phyloP scores from a whole-genome alignment of 2,888 invertebrate genomes.

The Phengaris arion region DNA sequence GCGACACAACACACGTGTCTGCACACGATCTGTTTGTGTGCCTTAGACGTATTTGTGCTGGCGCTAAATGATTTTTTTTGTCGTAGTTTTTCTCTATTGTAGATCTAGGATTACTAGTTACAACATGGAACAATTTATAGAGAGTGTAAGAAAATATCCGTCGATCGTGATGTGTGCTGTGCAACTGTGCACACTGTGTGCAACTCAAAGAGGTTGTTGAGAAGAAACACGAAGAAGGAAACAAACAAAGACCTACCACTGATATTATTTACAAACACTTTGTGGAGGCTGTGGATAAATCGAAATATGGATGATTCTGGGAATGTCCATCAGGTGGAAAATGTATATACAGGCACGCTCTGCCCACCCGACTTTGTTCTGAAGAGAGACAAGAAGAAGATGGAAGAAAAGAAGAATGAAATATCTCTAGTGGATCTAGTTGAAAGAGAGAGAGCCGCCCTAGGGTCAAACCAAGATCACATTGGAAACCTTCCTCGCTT shows the following conservation, averaged over 20 bases:
- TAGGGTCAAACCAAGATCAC: slow-evolving; percentile 93
- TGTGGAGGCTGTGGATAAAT: slow-evolving; percentile 97
- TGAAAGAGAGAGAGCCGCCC: slow-evolving; percentile 94
- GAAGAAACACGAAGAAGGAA: slow-evolving; percentile 91
- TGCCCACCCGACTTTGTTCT: slow-evolving; percentile 96
- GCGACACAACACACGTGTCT: too few species aligned
- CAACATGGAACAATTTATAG: too few species aligned
- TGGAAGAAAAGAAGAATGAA: slow-evolving; percentile 92
- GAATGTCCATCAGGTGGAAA: slow-evolving; percentile 95
- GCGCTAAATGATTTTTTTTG: too few species aligned
- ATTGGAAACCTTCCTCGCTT: slow-evolving; percentile 95
- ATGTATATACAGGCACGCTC: slow-evolving; percentile 96
- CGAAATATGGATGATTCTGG: slow-evolving; percentile 99
- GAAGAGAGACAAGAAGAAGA: slow-evolving; percentile 94
- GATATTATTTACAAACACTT: slow-evolving; percentile 94
- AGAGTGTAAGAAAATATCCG: too few species aligned
- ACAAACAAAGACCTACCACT: slow-evolving; percentile 83
- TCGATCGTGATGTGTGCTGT: too few species aligned
- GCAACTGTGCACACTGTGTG: too few species aligned
- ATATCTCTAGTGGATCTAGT: slow-evolving; percentile 96
- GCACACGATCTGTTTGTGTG: too few species aligned
- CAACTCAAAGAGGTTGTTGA: slow-evolving; percentile 96
- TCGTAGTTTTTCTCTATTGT: too few species aligned
- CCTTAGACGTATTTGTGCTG: too few species aligned
- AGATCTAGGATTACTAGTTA: too few species aligned